phyloP scores from a whole-genome alignment of 2,888 invertebrate species.

The Macaria liturata region DNA sequence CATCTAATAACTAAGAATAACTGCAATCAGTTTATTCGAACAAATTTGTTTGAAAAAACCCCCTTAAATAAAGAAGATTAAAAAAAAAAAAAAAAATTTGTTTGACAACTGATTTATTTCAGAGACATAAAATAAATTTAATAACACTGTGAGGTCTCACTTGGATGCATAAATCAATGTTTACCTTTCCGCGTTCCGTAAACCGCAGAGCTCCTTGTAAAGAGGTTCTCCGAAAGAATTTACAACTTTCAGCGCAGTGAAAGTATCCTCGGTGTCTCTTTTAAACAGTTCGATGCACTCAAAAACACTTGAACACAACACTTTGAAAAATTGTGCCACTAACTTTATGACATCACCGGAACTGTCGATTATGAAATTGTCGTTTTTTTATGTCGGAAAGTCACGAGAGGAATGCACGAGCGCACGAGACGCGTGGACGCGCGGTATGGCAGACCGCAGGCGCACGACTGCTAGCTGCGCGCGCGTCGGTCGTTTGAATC shows the following conservation, averaged over 20 bases:
- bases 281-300: slow-evolving; percentile 54
- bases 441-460: slow-evolving; percentile 24
- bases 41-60: no score
- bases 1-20: no score
- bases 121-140: no score
- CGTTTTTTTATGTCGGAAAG: slow-evolving; percentile 48
- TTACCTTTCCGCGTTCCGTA: slow-evolving; percentile 60
- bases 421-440: slow-evolving; percentile 44
- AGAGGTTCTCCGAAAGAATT: slow-evolving; percentile 77
- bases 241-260: slow-evolving; percentile 82
- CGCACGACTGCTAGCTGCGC: slow-evolving; percentile 36
- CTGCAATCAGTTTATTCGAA: no score
- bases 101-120: no score
- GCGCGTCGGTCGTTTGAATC: slow-evolving; percentile 15
- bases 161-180: slow-evolving; percentile 32
- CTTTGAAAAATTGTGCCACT: slow-evolving; percentile 44
- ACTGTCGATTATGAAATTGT: slow-evolving; percentile 54
- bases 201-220: slow-evolving; percentile 53
- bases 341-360: slow-evolving; percentile 57
- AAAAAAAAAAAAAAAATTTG: no score
- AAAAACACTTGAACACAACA: slow-evolving; percentile 38
- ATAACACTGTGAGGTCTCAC: no score
- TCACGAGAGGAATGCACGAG: slow-evolving; percentile 51
- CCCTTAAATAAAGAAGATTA: no score
- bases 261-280: slow-evolving; percentile 79